Evolutionary conservation across 2,797 vertebrate species (phyloP), one percentile per base, ranked within the genome.

Genomic region (Urosaurus nigricauda): DNA sequence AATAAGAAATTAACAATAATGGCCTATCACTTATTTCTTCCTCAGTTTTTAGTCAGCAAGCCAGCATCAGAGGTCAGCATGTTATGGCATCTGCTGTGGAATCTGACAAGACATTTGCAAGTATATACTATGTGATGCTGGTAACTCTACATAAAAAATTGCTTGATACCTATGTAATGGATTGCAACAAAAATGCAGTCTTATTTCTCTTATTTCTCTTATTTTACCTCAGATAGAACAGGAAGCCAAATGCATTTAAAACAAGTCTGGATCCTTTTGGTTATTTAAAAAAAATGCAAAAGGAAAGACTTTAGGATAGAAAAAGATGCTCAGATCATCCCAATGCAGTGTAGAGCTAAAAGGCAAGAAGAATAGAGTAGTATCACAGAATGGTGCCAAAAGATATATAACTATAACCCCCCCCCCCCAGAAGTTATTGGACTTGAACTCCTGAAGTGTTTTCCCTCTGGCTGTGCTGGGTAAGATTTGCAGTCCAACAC

Each of bases 371-470:
- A 56, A 85, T 79, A 4, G 35, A 87, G 43, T 86, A 32, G 29
- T 91, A 35, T 53, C 85, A 88, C 47, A 92, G 80, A 91, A 86
- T 71, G 79, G 89, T 74, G 26, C 65, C 82, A 95, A 89, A 79
- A 32, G 29, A 68, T 68, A 32, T 29, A 68, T 32, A 32, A 51
- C 47, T 32, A 68, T 68, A 68, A 65, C 1, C 21, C 6, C 21
- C 19, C 16, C 17, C 16, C 4, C 19, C 8, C 3, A 43, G 29
- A 68, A 68, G 29, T 68, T 13, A 32, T 32, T 68, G 13, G 29
- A 32, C 29, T 68, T 9, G 29, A 68, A 32, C 65, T 68, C 9
- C 65, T 68, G 29, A 12, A 19, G 12, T 68, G 32, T 68, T 32
- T 13, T 13, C 65, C 12, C 65, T 32, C 29, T 13, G 32, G 29